A percentile compares a stretch with the other conserved stretches of the same genome.
phyloP scores from a whole-genome alignment of 2,888 invertebrate species.

The Leptopilina syphax region DNA sequence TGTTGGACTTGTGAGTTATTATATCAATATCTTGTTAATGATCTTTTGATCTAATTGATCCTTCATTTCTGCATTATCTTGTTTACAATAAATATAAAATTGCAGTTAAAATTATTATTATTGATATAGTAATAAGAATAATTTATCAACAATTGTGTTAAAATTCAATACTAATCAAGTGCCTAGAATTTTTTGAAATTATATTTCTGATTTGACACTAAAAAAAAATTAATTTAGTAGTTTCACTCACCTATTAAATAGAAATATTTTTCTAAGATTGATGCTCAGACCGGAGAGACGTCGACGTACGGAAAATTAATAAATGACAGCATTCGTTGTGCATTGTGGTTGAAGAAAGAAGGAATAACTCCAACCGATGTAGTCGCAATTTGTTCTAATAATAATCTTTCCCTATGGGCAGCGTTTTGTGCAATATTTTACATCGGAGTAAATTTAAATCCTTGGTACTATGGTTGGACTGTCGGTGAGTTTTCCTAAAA shows the following conservation, averaged over 20 bases:
- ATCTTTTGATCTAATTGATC: too few relatives aligned
- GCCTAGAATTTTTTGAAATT: too few relatives aligned
- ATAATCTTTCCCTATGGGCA: not conserved
- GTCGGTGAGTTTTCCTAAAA: not conserved
- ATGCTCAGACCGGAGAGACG: not conserved
- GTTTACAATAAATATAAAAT: too few relatives aligned
- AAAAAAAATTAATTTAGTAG: not conserved
- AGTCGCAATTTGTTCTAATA: not conserved
- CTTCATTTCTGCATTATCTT: not conserved
- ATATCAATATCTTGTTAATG: not conserved
- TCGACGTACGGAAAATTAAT: slow-evolving; percentile 20
- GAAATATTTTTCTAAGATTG: not conserved
- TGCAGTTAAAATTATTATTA: too few relatives aligned
- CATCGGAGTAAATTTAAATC: slow-evolving; percentile 4
- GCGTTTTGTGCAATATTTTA: not conserved
- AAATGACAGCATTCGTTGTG: not conserved
- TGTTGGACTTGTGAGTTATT: not conserved
- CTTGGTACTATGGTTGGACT: not conserved
- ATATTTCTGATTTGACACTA: too few relatives aligned
- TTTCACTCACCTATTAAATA: not conserved
- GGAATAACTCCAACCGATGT: not conserved
- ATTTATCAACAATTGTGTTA: too few relatives aligned
- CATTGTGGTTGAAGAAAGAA: slow-evolving; percentile 39
- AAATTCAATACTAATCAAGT: too few relatives aligned
- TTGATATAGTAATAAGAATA: too few relatives aligned